Conservation (phyloP, 2,797 vertebrate species). For the Tarsius wallacei region DNA sequence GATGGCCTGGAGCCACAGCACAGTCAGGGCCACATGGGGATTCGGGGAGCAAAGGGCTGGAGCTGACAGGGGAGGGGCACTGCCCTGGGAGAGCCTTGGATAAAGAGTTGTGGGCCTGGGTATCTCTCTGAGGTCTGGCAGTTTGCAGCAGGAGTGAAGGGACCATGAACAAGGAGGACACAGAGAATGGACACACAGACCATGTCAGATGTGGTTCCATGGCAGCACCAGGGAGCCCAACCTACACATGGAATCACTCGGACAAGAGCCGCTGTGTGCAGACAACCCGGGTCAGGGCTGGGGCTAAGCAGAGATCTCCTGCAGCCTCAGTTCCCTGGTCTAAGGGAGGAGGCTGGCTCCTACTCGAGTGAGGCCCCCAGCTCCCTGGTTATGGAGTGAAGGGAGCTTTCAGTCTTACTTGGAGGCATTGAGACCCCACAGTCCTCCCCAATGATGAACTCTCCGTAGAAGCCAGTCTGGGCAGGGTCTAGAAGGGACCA, state of each 20-base stretch:
- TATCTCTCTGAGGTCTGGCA: neutral
- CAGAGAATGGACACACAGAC: neutral
- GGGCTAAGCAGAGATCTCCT: neutral
- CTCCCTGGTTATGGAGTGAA: neutral
- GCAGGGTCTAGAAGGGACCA: slow-evolving; percentile 87
- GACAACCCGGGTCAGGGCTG: neutral
- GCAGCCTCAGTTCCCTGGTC: neutral
- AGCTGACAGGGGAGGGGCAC: too few relatives aligned
- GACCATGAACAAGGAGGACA: neutral
- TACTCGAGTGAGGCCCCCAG: neutral
- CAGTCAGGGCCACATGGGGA: too few relatives aligned
- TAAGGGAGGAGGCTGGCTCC: neutral
- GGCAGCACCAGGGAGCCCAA: too few relatives aligned
- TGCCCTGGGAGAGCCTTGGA: too few relatives aligned
- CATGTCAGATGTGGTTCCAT: too few relatives aligned
- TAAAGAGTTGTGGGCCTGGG: neutral
- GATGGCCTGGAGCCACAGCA: neutral
- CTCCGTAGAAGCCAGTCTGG: slow-evolving; percentile 85
- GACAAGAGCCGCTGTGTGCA: neutral
- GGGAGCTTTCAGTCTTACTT: slow-evolving; percentile 66
- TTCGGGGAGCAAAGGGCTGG: neutral
- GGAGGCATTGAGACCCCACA: slow-evolving; percentile 77
- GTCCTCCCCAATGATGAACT: slow-evolving; percentile 87
- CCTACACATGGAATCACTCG: too few relatives aligned
- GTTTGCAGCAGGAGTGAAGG: neutral